Evolutionary conservation across 2,888 invertebrate genomes (phyloP), one percentile per base, ranked within the genome.

Genomic region (Drosophila longiperda): DNA sequence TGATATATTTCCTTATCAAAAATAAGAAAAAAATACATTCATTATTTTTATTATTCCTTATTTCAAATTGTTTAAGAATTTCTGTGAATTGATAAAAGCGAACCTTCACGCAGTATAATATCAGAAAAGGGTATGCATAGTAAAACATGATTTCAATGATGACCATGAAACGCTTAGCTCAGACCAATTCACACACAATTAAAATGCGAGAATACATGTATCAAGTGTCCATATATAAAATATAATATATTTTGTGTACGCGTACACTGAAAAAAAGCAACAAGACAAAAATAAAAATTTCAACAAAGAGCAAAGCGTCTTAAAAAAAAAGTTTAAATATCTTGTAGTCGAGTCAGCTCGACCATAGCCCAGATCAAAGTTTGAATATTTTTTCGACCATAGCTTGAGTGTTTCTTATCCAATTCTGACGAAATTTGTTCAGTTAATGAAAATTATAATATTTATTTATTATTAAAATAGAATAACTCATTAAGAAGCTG

Each of bases 161-260:
- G 68, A 55, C 60, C 74, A 50, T 68, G 74, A 73, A 73, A 73
- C 50, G n/a, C 29, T 73, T 73, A 62, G 45, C 45, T 23, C 48
- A 45, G 36, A 29, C 17, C 45, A 75, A 66, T 75, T 75, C 55
- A 40, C 58, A 36, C 61, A 61, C 68, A 69, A 77, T 77, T 73
- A 69, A 77, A 76, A 66, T 58, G 38, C 55, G 54, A 36, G 49
- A n/a, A 52, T 40, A n/a, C 29, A 59, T 63, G 61, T 69, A 64
- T 64, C 53, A 69, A 42, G 48, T 69, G 57, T 26, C 42, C 20
- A 69, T 55, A 32, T 17, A 23, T 52, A 52, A 20, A 12, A n/a
- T 52, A 32, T 20, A 52, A 32, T 32, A n/a, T 15, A 20, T 52
- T 33, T 52, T 33, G 23, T 15, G 15, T 23, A n/a, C 6, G 8